These are phyloP conservation scores for Puma concolor DNA, from an alignment of 2,113 vertebrate species.

Conservation along the genomic window DNA sequence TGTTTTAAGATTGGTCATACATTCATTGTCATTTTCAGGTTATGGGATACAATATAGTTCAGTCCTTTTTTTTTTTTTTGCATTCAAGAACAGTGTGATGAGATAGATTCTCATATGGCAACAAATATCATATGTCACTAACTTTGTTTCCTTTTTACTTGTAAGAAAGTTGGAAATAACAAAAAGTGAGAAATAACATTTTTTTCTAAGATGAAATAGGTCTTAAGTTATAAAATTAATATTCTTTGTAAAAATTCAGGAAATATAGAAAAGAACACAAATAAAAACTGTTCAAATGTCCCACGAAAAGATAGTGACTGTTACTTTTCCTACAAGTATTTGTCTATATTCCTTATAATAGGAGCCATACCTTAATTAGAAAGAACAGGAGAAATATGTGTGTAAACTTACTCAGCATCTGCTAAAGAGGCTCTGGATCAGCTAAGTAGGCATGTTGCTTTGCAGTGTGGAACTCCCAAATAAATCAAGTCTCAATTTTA, in stretches of 20 bases:
- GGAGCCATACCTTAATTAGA: background rate
- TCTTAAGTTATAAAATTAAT: constrained; percentile 16
- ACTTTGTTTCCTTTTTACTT: constrained; percentile 45
- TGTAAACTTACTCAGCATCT: background rate
- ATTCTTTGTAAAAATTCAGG: background rate
- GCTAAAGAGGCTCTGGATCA: background rate
- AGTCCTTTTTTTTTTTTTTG: background rate
- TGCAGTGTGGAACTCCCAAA: background rate
- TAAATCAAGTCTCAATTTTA: background rate
- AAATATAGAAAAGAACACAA: constrained; percentile 17
- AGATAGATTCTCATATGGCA: constrained; percentile 25
- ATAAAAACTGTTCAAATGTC: background rate
- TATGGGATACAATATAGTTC: background rate
- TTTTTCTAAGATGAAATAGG: constrained; percentile 9
- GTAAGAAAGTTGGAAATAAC: constrained; percentile 43
- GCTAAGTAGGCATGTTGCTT: background rate
- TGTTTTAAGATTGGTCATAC: background rate
- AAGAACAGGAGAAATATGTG: background rate
- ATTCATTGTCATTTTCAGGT: background rate
- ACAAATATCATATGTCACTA: background rate
- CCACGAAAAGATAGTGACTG: background rate
- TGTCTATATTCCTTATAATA: background rate
- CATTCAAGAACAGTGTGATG: background rate
- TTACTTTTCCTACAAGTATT: constrained; percentile 33
- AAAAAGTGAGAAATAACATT: constrained; percentile 36